Conservation (phyloP, 1,140 invertebrate genomes). For the Dendroctonus ponderosae region DNA sequence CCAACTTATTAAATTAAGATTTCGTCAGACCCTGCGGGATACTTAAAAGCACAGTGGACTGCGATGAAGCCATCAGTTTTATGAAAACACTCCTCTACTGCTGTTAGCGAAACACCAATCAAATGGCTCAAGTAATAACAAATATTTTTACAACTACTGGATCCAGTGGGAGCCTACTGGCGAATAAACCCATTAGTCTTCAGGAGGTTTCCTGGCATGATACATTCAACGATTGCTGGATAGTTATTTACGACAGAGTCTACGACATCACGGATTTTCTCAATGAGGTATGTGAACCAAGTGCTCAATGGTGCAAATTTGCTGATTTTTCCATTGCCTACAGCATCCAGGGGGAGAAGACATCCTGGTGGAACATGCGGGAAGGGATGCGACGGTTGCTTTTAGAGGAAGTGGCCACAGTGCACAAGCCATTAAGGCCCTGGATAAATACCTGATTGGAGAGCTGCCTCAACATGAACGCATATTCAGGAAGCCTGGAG, state of each 20-base stretch:
- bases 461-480: conserved; percentile 67
- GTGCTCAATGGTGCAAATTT: neutral
- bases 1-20: conserved; percentile 9
- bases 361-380: conserved; percentile 81
- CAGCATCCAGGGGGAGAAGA: conserved; percentile 85
- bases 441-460: conserved; percentile 70
- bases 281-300: conserved; percentile 55
- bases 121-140: conserved; percentile 19
- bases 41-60: neutral
- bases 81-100: neutral
- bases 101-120: too few relatives aligned
- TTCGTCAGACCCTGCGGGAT: neutral
- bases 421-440: conserved; percentile 57
- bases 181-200: conserved; percentile 55
- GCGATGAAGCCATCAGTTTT: neutral
- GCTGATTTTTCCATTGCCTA: conserved; percentile 36
- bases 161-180: neutral
- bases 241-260: conserved; percentile 72
- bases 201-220: conserved; percentile 68
- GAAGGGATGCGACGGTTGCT: conserved; percentile 79
- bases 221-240: conserved; percentile 64
- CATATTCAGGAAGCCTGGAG: conserved; percentile 62
- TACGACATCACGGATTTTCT: conserved; percentile 74
- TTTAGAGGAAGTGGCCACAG: conserved; percentile 81
- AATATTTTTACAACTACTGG: conserved; percentile 9